Percentiles rank a stretch among this genome's conserved stretches.
phyloP scores from a whole-genome alignment of 2,888 invertebrate species.

The Stenotaenia linearis region DNA sequence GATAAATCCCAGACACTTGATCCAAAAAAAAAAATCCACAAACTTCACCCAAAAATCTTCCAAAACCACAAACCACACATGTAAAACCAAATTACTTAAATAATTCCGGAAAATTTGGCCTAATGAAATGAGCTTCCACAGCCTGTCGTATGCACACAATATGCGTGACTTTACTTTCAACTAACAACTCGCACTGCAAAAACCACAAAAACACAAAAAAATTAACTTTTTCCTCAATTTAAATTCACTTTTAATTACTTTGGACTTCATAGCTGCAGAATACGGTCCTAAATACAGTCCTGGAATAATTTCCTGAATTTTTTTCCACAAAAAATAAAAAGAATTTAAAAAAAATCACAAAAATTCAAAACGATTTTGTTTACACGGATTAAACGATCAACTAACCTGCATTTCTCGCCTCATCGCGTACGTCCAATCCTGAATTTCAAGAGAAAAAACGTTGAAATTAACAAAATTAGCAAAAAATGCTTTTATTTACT shows the following conservation, averaged over 20 bases:
- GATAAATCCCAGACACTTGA: no score
- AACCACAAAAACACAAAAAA: no score
- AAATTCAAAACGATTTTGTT: background rate
- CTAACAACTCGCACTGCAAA: conserved; percentile 49
- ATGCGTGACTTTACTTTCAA: conserved; percentile 58
- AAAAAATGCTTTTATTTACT: background rate
- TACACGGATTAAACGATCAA: background rate
- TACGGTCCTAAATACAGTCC: conserved; percentile 62
- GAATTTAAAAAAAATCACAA: background rate
- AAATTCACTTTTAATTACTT: conserved; percentile 43
- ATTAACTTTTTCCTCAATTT: no score
- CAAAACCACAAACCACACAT: no score
- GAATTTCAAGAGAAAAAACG: background rate
- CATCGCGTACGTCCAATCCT: conserved; percentile 47
- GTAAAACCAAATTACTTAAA: conserved; percentile 55
- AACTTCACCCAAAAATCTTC: no score
- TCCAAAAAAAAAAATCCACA: no score
- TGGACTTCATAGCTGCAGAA: conserved; percentile 57
- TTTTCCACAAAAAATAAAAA: background rate
- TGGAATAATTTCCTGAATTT: conserved; percentile 61
- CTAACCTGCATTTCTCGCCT: conserved; percentile 50
- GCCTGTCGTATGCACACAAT: conserved; percentile 62
- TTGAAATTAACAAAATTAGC: no score
- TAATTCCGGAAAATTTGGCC: conserved; percentile 58
- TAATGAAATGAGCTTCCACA: conserved; percentile 58